A percentile compares a stretch with the other conserved stretches of the same genome.
These are phyloP conservation scores for Acronicta leporina DNA, from an alignment of 2,888 invertebrate species.

Conservation along the genomic window DNA sequence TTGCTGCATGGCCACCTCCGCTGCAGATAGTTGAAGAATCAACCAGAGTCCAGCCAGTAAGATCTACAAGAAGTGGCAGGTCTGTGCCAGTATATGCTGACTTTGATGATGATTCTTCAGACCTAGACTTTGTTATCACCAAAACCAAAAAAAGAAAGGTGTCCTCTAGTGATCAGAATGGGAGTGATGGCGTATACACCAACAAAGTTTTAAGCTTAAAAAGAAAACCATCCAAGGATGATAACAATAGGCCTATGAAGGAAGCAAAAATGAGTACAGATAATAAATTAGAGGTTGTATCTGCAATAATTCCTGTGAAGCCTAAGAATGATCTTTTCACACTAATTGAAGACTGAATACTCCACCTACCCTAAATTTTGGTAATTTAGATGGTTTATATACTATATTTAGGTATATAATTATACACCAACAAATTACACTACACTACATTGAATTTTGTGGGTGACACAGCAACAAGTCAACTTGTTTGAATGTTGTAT, in stretches of 20 bases:
- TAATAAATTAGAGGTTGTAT: conserved; percentile 50
- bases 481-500: too few species aligned
- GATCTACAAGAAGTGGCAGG: conserved; percentile 83
- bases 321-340: conserved; percentile 67
- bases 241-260: conserved; percentile 71
- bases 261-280: conserved; percentile 69
- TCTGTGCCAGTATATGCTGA: conserved; percentile 81
- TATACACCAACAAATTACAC: too few species aligned
- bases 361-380: conserved; percentile 23
- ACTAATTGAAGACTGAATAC: conserved; percentile 73
- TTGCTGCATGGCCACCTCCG: conserved; percentile 81
- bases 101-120: conserved; percentile 84
- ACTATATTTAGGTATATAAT: too few species aligned
- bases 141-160: conserved; percentile 81
- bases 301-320: conserved; percentile 60
- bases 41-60: conserved; percentile 73
- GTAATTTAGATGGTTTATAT: conserved; percentile 22
- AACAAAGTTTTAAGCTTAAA: conserved; percentile 80
- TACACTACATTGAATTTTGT: too few species aligned
- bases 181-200: conserved; percentile 68
- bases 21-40: conserved; percentile 82
- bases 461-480: too few species aligned
- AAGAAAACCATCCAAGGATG: conserved; percentile 79
- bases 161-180: conserved; percentile 72
- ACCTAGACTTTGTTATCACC: conserved; percentile 78